Evolutionary conservation across 2,113 vertebrate species (phyloP).

Genomic region (Calyptommatus sinebrachiatus): DNA sequence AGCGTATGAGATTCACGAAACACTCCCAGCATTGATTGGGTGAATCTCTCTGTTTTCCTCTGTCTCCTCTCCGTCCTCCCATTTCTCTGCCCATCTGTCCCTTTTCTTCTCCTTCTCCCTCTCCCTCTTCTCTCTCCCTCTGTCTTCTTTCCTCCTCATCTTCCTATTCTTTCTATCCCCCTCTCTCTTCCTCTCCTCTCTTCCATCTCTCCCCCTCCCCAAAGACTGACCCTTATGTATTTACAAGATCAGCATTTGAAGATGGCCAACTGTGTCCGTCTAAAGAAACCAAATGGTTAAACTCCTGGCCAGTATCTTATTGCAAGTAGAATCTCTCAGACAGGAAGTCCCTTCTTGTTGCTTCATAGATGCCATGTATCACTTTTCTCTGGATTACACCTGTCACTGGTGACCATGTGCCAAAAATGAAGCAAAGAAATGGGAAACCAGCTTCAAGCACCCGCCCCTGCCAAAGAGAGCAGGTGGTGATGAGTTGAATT

Average conservation of each 20-base stretch:
- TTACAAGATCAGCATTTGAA: accelerated
- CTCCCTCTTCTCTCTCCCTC: too few species aligned
- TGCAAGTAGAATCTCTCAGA: background rate
- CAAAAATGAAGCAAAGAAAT: background rate
- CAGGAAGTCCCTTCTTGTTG: background rate
- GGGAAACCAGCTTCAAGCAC: background rate
- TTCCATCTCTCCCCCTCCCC: too few species aligned
- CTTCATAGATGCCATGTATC: background rate
- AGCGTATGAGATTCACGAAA: too few species aligned
- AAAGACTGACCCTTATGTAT: background rate
- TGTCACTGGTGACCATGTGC: background rate
- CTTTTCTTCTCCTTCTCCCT: too few species aligned
- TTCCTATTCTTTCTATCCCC: too few species aligned
- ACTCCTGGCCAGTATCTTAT: background rate
- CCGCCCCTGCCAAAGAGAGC: background rate
- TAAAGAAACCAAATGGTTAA: background rate
- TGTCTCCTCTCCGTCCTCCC: too few species aligned
- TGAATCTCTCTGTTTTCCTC: too few species aligned
- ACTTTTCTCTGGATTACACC: conserved; percentile 18
- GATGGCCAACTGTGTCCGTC: background rate
- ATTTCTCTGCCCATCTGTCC: too few species aligned
- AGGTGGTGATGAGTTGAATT: background rate
- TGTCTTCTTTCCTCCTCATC: too few species aligned
- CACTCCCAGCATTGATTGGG: too few species aligned
- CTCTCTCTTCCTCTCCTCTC: too few species aligned